These are phyloP conservation scores for Campoplex capitator DNA, from an alignment of 2,888 invertebrate species.

Conservation along the genomic window DNA sequence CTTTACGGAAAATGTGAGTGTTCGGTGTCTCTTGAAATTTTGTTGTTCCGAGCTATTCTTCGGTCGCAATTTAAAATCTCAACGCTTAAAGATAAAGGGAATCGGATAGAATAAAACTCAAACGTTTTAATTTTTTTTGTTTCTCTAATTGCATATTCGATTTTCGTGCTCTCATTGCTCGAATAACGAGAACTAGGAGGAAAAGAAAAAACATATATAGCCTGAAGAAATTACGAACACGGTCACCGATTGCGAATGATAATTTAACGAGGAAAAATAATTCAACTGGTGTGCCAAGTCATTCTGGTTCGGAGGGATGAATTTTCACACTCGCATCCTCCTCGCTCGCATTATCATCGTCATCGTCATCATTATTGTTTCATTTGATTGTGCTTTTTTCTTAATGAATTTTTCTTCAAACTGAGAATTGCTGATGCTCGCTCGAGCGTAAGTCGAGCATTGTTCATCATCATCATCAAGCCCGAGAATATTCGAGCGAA, in stretches of 20 bases:
- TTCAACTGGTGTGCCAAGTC: background rate
- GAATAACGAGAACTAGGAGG: background rate
- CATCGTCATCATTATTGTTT: background rate
- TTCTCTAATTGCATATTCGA: slow-evolving; percentile 27
- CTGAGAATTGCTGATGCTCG: background rate
- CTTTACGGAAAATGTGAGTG: background rate
- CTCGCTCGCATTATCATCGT: too few relatives aligned
- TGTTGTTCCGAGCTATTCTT: slow-evolving; percentile 41
- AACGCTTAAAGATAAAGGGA: background rate
- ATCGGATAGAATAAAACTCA: slow-evolving; percentile 41
- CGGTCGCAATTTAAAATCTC: slow-evolving; percentile 40
- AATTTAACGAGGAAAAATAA: slow-evolving; percentile 55
- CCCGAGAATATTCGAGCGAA: slow-evolving; percentile 3
- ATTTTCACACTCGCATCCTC: background rate
- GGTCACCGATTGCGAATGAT: slow-evolving; percentile 53
- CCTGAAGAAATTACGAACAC: slow-evolving; percentile 29
- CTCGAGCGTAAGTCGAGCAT: slow-evolving; percentile 4
- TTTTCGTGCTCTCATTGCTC: slow-evolving; percentile 22
- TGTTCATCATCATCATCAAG: background rate
- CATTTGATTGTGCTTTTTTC: background rate
- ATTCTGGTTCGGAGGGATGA: background rate
- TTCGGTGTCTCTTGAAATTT: background rate
- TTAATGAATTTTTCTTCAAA: background rate
- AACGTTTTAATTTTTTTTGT: slow-evolving; percentile 9
- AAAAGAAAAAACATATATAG: background rate